These are phyloP conservation scores for Leptinotarsa rubiginosa DNA, from an alignment of 2,888 invertebrate species.

Conservation along the genomic window DNA sequence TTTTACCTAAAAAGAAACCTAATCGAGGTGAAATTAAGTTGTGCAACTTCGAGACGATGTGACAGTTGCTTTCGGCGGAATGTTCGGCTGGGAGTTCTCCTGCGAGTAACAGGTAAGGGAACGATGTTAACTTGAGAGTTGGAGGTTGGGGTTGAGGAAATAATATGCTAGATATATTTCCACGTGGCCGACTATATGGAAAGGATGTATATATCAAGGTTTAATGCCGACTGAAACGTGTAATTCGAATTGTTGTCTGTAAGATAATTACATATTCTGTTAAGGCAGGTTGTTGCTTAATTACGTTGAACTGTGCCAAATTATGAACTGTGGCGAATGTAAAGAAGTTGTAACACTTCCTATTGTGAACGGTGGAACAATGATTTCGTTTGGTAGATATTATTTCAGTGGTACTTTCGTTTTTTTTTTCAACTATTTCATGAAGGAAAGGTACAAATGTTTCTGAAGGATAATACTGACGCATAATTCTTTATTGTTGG, in stretches of 20 bases:
- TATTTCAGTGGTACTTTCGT: too few relatives aligned
- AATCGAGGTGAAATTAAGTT: constrained; percentile 14
- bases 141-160: not conserved
- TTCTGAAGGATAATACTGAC: too few relatives aligned
- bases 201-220: not conserved
- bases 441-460: too few relatives aligned
- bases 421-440: too few relatives aligned
- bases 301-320: not conserved
- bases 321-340: too few relatives aligned
- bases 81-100: not conserved
- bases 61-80: constrained; percentile 1
- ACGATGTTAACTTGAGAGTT: not conserved
- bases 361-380: too few relatives aligned
- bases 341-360: too few relatives aligned
- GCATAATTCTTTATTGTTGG: too few relatives aligned
- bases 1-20: constrained; percentile 6
- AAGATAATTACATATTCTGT: not conserved
- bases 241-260: not conserved
- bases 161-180: not conserved
- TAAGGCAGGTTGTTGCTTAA: not conserved
- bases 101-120: not conserved
- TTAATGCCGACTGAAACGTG: not conserved
- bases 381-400: too few relatives aligned
- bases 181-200: not conserved
- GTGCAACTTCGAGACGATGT: constrained; percentile 3